Percentiles rank a stretch among this genome's conserved stretches.
Conservation (phyloP, 2,113 vertebrate species). For the Sprattus sprattus region DNA sequence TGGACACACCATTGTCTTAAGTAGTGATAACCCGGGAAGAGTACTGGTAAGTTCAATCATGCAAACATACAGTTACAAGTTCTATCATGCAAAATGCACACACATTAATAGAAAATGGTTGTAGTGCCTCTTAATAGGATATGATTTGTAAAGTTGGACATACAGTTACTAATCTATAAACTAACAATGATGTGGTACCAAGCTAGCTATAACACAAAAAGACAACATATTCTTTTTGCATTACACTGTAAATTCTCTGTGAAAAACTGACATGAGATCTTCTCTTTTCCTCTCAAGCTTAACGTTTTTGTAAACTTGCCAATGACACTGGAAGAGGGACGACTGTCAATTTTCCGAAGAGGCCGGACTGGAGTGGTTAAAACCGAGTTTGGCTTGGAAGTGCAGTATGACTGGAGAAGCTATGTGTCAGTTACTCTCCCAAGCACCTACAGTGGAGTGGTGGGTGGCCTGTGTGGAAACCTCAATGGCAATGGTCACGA, state of each 20-base stretch:
- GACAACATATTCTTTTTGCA: too few species aligned
- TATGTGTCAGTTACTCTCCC: slow-evolving; percentile 61
- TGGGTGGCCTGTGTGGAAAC: slow-evolving; percentile 71
- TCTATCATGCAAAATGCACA: too few species aligned
- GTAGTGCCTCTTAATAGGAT: too few species aligned
- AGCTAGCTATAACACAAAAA: too few species aligned
- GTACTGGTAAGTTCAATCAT: slow-evolving; percentile 41
- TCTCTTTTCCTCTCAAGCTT: slow-evolving; percentile 38
- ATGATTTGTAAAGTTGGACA: too few species aligned
- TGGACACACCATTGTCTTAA: slow-evolving; percentile 43
- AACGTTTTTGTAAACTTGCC: slow-evolving; percentile 45
- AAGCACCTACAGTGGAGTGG: slow-evolving; percentile 31
- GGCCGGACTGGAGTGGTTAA: slow-evolving; percentile 59
- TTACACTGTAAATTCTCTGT: neutral
- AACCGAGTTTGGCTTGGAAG: slow-evolving; percentile 51
- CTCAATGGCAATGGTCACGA: slow-evolving; percentile 45
- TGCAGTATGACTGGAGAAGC: slow-evolving; percentile 70
- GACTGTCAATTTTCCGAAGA: slow-evolving; percentile 38
- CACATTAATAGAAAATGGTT: too few species aligned
- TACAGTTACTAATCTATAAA: too few species aligned
- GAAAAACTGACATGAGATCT: neutral
- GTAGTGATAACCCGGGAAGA: slow-evolving; percentile 42
- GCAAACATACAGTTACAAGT: too few species aligned
- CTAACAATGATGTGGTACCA: too few species aligned
- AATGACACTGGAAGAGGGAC: slow-evolving; percentile 19